phyloP scores from a whole-genome alignment of 2,888 invertebrate genomes.

The Parnassius smintheus region DNA sequence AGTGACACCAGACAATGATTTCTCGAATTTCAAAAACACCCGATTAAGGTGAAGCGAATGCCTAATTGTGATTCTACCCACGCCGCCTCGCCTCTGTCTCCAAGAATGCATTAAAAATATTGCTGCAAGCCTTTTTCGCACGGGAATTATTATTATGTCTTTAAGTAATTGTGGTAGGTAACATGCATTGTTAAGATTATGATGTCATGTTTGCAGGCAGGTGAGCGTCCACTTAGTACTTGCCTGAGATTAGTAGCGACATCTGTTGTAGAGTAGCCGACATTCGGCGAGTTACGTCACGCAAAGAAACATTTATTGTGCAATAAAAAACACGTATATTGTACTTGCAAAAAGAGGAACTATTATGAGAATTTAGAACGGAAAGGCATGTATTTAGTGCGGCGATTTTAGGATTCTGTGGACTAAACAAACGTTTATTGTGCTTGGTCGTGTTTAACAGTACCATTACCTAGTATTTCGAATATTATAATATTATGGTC shows the following conservation, averaged over 20 bases:
- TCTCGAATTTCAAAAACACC: slow-evolving; percentile 48
- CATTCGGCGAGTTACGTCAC: background rate
- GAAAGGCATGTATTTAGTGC: too few relatives aligned
- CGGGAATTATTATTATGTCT: slow-evolving; percentile 54
- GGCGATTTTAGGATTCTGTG: too few relatives aligned
- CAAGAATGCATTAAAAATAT: slow-evolving; percentile 67
- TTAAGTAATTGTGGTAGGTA: slow-evolving; percentile 55
- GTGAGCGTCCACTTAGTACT: slow-evolving; percentile 3
- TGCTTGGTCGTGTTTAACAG: too few relatives aligned
- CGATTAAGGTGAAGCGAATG: slow-evolving; percentile 46
- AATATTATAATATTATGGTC: too few relatives aligned
- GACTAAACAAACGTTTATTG: too few relatives aligned
- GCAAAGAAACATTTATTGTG: too few relatives aligned
- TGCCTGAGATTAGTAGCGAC: slow-evolving; percentile 40
- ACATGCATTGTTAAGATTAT: slow-evolving; percentile 37
- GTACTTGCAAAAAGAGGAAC: too few relatives aligned
- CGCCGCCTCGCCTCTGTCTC: slow-evolving; percentile 53
- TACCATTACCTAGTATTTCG: too few relatives aligned
- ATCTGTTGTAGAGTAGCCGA: slow-evolving; percentile 55
- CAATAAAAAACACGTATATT: too few relatives aligned
- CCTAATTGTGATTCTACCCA: slow-evolving; percentile 66
- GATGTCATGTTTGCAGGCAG: slow-evolving; percentile 41
- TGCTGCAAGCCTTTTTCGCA: slow-evolving; percentile 59
- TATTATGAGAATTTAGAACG: too few relatives aligned
- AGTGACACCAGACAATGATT: slow-evolving; percentile 34